phyloP scores from a whole-genome alignment of 2,888 invertebrate species.

The Pseudococcus viburni region DNA sequence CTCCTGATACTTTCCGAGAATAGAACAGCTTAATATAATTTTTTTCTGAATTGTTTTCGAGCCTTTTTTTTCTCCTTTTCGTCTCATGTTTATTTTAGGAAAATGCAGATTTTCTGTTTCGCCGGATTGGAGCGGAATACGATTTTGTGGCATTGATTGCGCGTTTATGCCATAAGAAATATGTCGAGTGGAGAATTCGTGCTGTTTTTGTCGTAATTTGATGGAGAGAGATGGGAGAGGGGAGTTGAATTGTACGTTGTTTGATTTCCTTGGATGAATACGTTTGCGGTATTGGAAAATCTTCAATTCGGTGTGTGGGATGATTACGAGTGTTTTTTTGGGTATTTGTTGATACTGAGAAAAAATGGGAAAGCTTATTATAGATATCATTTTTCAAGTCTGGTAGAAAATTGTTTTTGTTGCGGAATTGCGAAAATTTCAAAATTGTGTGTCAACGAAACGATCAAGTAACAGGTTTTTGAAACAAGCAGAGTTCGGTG shows the following conservation, averaged over 20 bases:
- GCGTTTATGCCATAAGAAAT: background rate
- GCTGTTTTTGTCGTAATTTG: background rate
- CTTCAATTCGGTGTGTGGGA: background rate
- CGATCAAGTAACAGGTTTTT: conserved; percentile 32
- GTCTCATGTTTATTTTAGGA: conserved; percentile 15
- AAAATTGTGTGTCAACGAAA: background rate
- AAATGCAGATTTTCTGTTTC: conserved; percentile 5
- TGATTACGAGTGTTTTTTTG: background rate
- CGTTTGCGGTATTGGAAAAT: background rate
- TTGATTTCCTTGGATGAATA: no score
- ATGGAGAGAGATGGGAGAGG: background rate
- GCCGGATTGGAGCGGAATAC: background rate
- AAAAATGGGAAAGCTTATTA: conserved; percentile 5
- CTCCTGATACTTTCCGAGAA: conserved; percentile 51
- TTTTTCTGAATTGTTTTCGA: conserved; percentile 43
- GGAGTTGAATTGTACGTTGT: background rate
- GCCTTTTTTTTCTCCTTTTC: background rate
- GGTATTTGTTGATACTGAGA: no score
- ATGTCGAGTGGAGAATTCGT: background rate
- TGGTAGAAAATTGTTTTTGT: background rate
- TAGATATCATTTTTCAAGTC: conserved; percentile 10
- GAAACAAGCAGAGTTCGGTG: background rate
- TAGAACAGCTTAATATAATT: conserved; percentile 51
- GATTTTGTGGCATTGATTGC: conserved; percentile 10
- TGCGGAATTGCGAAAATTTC: background rate